Conservation (phyloP, 1,140 invertebrate genomes). For the Drosophila quadrilineata region DNA sequence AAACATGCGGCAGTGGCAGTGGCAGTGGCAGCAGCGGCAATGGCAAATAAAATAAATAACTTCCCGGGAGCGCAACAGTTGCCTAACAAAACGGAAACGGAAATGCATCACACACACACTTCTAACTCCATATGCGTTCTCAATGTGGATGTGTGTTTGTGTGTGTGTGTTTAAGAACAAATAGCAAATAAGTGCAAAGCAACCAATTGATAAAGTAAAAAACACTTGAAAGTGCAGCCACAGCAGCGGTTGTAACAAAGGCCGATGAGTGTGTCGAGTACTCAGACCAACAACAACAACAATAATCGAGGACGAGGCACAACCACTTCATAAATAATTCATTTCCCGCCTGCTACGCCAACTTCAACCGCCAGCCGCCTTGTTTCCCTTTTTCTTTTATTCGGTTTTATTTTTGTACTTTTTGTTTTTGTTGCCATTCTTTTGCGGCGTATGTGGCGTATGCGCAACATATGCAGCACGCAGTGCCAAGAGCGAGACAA, state of each 20-base stretch:
- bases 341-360: slow-evolving; percentile 74
- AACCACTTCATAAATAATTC: slow-evolving; percentile 81
- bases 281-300: slow-evolving; percentile 45
- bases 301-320: slow-evolving; percentile 33
- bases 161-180: slow-evolving; percentile 60
- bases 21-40: slow-evolving; percentile 25
- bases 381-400: slow-evolving; percentile 36
- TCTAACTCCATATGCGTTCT: slow-evolving; percentile 1
- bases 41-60: slow-evolving; percentile 79
- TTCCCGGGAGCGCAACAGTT: slow-evolving; percentile 72
- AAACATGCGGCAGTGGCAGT: slow-evolving; percentile 10
- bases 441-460: slow-evolving; percentile 55
- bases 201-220: slow-evolving; percentile 80
- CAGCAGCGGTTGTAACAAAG: slow-evolving; percentile 63
- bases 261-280: slow-evolving; percentile 60
- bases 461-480: slow-evolving; percentile 73
- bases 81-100: slow-evolving; percentile 74
- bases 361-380: slow-evolving; percentile 60
- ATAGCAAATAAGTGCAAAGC: slow-evolving; percentile 79
- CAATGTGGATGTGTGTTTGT: background rate
- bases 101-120: slow-evolving; percentile 60
- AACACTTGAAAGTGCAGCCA: slow-evolving; percentile 70
- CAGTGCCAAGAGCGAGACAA: slow-evolving; percentile 5
- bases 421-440: slow-evolving; percentile 13
- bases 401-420: background rate